Evolutionary conservation across 2,113 vertebrate genomes (phyloP), one percentile per base, ranked within the genome.

Genomic region (Sapajus apella): DNA sequence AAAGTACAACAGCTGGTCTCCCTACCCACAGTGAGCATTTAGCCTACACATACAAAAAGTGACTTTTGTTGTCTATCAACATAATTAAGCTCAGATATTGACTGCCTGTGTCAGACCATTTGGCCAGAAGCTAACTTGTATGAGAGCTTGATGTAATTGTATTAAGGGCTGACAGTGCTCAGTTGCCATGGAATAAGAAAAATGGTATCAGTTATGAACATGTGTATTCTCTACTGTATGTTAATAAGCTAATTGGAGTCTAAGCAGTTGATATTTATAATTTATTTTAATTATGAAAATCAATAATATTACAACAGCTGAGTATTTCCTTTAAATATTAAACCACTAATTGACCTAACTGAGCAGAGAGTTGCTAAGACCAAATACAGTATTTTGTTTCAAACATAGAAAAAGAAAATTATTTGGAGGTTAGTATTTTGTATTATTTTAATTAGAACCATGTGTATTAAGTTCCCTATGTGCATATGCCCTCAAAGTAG

Each of bases 71-170:
- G 43, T 76, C 95, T 87, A 98, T 98, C 95, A 98, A 92, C 94
- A 96, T 98, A 98, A 98, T 98, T 98, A 98, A 96, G 83, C 87
- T 81, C 87, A 96, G 97, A 92, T 91, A 98, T 97, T 98, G 97
- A 98, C 97, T 98, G 90, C 61, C 93, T 85, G 32, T 96, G 96
- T 98, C 98, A 98, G 96, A 94, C 92, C 61, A 64, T 96, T 98
- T 96, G 97, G 96, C 98, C 98, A 98, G 96, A 95, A 98, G 98
- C 97, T 98, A 98, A 98, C 97, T 98, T 98, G 95, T 96, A 97
- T 96, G 84, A 98, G 96, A 98, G 91, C 95, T 98, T 99, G 98
- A 98, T 91, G 95, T 98, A 98, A 98, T 98, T 95, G 95, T 97
- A 96, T 98, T 98, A 98, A 98, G 93, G 97, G 96, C 89, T 98